These are phyloP conservation scores for Epirrita christyi DNA, from an alignment of 2,888 invertebrate genomes.

Conservation along the genomic window DNA sequence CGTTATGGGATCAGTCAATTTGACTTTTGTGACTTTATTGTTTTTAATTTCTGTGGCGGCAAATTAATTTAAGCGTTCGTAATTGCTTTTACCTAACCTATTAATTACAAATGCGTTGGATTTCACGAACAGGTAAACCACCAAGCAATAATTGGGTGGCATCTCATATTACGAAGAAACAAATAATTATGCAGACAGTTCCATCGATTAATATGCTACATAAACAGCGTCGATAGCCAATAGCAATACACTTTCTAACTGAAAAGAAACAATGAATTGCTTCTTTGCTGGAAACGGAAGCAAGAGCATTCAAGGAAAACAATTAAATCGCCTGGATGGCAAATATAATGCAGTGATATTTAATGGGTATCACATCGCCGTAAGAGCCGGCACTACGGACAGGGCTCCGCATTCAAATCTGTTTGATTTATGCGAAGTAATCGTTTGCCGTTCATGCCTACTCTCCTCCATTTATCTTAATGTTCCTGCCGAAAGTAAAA, in stretches of 20 bases:
- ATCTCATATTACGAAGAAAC: no score
- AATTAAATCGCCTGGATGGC: constrained; percentile 21
- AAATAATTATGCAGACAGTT: no score
- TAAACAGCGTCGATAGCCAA: background rate
- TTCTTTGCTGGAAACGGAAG: constrained; percentile 9
- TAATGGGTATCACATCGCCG: constrained; percentile 51
- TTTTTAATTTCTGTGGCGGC: constrained; percentile 22
- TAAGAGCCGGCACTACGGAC: constrained; percentile 51
- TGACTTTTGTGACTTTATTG: constrained; percentile 33
- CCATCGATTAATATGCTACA: background rate
- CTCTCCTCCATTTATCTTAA: constrained; percentile 39
- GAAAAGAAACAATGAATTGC: constrained; percentile 8
- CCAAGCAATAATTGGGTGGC: no score
- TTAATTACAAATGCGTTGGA: no score
- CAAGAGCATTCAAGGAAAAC: constrained; percentile 21
- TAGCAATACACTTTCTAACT: constrained; percentile 2
- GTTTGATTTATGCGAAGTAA: constrained; percentile 70
- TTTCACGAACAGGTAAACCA: no score
- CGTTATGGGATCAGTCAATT: constrained; percentile 45
- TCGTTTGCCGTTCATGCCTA: constrained; percentile 53
- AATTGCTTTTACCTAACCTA: background rate
- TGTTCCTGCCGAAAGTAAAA: constrained; percentile 31
- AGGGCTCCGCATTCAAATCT: constrained; percentile 64
- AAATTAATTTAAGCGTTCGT: background rate
- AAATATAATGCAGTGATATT: constrained; percentile 27